Evolutionary conservation across 92 coral and sea anemone species (phyloP).

Genomic region (Chrysogorgia sp.): DNA sequence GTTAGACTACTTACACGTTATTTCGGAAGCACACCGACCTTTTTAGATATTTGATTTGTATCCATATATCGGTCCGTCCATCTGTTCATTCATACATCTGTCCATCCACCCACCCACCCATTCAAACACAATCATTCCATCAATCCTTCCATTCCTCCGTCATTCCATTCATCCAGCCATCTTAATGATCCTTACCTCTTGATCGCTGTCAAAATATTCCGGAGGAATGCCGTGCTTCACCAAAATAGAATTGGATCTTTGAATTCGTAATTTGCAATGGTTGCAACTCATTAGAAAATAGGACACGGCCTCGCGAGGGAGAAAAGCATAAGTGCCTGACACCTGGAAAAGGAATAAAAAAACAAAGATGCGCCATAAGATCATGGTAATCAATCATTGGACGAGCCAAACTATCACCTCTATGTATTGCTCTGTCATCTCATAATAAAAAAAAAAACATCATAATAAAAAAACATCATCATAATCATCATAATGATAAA

Average conservation of each 20-base stretch:
- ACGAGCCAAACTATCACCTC: too few species aligned
- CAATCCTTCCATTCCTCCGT: background rate
- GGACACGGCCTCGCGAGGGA: constrained; percentile 99
- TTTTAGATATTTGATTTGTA: too few species aligned
- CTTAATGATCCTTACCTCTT: constrained; percentile 17
- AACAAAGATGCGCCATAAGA: too few species aligned
- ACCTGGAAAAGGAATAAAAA: constrained; percentile 61
- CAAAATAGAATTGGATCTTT: constrained; percentile 94
- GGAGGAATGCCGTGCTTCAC: constrained; percentile 94
- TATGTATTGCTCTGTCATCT: too few species aligned
- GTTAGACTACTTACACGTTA: too few species aligned
- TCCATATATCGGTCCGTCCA: background rate
- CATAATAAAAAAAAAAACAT: too few species aligned
- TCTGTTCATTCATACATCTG: background rate
- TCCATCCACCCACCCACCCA: background rate
- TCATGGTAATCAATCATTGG: too few species aligned
- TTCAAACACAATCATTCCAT: background rate
- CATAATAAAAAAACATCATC: too few species aligned
- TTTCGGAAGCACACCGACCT: too few species aligned
- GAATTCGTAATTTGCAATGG: constrained; percentile 94
- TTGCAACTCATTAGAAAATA: constrained; percentile 99
- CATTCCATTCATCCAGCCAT: background rate
- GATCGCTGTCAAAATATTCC: constrained; percentile 37
- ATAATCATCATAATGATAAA: too few species aligned
- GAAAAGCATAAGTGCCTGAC: constrained; percentile 95